Evolutionary conservation across 2,888 invertebrate species (phyloP).

Genomic region (Resseliella maxima): DNA sequence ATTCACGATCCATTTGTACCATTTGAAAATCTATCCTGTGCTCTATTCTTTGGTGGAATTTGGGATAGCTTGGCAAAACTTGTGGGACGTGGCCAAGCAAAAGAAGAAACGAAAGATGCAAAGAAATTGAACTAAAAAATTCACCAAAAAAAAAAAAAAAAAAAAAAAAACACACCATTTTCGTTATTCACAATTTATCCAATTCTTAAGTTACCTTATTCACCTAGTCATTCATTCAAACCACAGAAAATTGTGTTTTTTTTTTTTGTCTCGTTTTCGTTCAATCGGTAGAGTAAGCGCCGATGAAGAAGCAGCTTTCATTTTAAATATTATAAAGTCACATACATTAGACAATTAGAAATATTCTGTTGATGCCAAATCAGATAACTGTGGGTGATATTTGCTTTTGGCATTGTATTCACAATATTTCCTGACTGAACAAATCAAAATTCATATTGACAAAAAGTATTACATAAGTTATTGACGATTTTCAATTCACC

Average conservation of each 20-base stretch:
- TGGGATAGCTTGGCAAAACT: slow-evolving; percentile 96
- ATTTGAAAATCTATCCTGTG: slow-evolving; percentile 97
- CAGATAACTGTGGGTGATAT: slow-evolving; percentile 55
- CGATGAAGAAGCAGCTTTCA: not conserved
- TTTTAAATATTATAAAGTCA: not conserved
- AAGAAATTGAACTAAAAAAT: slow-evolving; percentile 81
- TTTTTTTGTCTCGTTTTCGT: not conserved
- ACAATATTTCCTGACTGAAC: slow-evolving; percentile 53
- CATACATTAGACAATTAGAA: not conserved
- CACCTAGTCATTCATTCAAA: not conserved
- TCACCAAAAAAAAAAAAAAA: too few species aligned
- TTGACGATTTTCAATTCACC: slow-evolving; percentile 24
- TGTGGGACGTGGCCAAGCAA: slow-evolving; percentile 82
- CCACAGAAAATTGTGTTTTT: slow-evolving; percentile 1
- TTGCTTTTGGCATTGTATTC: slow-evolving; percentile 54
- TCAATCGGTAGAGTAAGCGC: too few species aligned
- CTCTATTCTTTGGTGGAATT: slow-evolving; percentile 96
- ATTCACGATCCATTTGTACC: slow-evolving; percentile 99
- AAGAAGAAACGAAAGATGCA: slow-evolving; percentile 83
- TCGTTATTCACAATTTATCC: not conserved
- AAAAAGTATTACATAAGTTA: slow-evolving; percentile 42
- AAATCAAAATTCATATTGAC: not conserved
- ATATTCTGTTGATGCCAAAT: slow-evolving; percentile 56
- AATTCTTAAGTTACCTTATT: slow-evolving; percentile 2
- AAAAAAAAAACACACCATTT: not conserved